Evolutionary conservation across 2,113 vertebrate species (phyloP).

Genomic region (cat (Felis catus)): DNA sequence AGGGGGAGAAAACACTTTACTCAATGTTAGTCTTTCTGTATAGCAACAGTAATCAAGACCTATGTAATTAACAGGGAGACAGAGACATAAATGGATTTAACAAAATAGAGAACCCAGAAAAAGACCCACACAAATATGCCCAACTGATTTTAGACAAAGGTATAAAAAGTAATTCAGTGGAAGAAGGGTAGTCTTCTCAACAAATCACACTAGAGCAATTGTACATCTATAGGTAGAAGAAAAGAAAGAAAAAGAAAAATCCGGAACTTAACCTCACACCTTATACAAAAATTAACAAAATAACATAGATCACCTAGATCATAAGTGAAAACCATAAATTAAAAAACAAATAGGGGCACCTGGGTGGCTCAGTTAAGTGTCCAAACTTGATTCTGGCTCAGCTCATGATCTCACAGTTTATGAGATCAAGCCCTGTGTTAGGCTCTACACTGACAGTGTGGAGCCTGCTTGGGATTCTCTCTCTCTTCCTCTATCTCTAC

Average conservation of each 20-base stretch:
- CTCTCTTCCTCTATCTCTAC: too few relatives aligned
- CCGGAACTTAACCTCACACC: not conserved
- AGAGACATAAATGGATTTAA: not conserved
- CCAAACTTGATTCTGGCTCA: too few relatives aligned
- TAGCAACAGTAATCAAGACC: not conserved
- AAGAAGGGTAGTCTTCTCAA: not conserved
- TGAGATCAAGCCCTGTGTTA: too few relatives aligned
- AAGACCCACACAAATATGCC: not conserved
- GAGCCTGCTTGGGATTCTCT: too few relatives aligned
- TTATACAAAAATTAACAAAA: not conserved
- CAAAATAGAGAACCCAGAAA: not conserved
- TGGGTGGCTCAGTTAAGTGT: too few relatives aligned
- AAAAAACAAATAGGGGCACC: not conserved
- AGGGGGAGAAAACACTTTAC: not conserved
- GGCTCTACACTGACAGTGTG: too few relatives aligned
- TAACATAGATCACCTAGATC: not conserved
- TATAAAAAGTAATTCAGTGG: not conserved
- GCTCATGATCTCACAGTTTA: too few relatives aligned
- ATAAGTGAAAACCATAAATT: not conserved
- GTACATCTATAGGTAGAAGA: not conserved
- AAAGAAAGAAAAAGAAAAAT: not conserved
- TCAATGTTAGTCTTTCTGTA: not conserved
- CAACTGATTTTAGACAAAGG: slow-evolving; percentile 23
- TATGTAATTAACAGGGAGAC: not conserved
- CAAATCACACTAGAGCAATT: not conserved